A percentile compares a stretch with the other conserved stretches of the same genome.
Conservation (phyloP, 2,113 vertebrate species). For the Oncorhynchus nerka region DNA sequence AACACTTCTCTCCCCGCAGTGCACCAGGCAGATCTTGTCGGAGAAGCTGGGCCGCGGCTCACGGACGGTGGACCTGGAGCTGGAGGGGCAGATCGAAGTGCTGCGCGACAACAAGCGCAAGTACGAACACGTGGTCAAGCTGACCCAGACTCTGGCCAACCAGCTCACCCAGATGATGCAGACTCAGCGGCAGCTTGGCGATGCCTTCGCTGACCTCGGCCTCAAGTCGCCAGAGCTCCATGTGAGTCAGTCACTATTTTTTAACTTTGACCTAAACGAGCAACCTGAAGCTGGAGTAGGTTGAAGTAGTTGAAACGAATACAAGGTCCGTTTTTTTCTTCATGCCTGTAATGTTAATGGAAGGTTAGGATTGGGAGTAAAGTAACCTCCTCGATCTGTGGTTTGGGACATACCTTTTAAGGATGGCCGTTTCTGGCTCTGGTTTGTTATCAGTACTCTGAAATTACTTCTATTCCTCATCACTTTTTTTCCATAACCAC, state of each 20-base stretch:
- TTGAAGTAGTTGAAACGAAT: too few relatives aligned
- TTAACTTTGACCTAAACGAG: neutral
- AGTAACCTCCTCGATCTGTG: too few relatives aligned
- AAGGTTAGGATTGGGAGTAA: too few relatives aligned
- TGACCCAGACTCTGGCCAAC: slow-evolving; percentile 86
- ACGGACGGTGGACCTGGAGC: slow-evolving; percentile 94
- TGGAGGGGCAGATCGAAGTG: slow-evolving; percentile 94
- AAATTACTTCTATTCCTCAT: too few relatives aligned
- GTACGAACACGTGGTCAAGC: slow-evolving; percentile 89
- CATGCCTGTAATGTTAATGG: too few relatives aligned
- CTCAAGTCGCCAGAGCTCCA: slow-evolving; percentile 96
- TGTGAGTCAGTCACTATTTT: slow-evolving; percentile 70
- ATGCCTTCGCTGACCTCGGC: slow-evolving; percentile 95
- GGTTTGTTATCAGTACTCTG: too few relatives aligned
- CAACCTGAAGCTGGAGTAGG: neutral
- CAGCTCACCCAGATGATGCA: slow-evolving; percentile 94
- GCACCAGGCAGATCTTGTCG: slow-evolving; percentile 95
- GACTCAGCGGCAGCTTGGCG: slow-evolving; percentile 94
- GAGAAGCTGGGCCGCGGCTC: slow-evolving; percentile 96
- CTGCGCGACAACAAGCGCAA: slow-evolving; percentile 95
- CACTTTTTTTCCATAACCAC: too few relatives aligned
- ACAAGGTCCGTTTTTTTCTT: too few relatives aligned
- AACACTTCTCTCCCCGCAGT: slow-evolving; percentile 67
- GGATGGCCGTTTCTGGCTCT: too few relatives aligned
- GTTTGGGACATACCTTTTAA: too few relatives aligned